A percentile compares a stretch with the other conserved stretches of the same genome.
phyloP scores from a whole-genome alignment of 2,888 invertebrate genomes.

The Trissolcus brochymenae region DNA sequence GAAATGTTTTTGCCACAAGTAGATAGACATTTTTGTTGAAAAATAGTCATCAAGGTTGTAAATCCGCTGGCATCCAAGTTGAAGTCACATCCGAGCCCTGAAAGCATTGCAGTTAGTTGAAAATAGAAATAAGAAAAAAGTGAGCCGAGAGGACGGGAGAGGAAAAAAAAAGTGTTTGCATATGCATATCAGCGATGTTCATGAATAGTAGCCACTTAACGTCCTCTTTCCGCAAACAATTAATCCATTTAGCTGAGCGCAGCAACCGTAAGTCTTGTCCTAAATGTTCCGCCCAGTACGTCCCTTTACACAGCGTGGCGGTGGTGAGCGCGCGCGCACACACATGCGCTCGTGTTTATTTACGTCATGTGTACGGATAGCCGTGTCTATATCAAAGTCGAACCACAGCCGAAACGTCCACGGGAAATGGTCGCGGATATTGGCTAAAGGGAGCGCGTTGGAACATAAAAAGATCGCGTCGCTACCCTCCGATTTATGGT shows the following conservation, averaged over 20 bases:
- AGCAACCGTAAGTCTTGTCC: constrained; percentile 57
- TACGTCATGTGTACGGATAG: constrained; percentile 30
- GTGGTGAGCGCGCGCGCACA: constrained; percentile 17
- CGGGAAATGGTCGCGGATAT: constrained; percentile 71
- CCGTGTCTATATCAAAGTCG: constrained; percentile 47
- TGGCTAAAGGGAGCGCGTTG: constrained; percentile 73
- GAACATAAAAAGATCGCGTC: constrained; percentile 74
- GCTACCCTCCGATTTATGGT: constrained; percentile 70
- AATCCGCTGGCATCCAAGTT: no score
- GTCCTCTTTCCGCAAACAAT: constrained; percentile 53
- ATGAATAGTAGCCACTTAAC: constrained; percentile 59
- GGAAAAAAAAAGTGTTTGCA: constrained; percentile 6
- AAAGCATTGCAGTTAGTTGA: background rate
- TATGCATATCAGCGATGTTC: constrained; percentile 36
- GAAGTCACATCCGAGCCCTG: background rate
- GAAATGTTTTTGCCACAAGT: no score
- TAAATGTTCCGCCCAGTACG: constrained; percentile 49
- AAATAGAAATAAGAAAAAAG: constrained; percentile 2
- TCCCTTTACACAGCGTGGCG: constrained; percentile 36
- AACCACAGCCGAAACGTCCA: constrained; percentile 47
- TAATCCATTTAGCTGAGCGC: constrained; percentile 54
- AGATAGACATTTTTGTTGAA: no score
- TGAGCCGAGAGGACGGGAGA: constrained; percentile 8
- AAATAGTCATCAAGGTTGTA: no score
- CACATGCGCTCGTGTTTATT: constrained; percentile 38